Percentiles rank a stretch among this genome's conserved stretches.
These are phyloP conservation scores for Amblyornis subalaris DNA, from an alignment of 2,113 vertebrate genomes.

Conservation along the genomic window DNA sequence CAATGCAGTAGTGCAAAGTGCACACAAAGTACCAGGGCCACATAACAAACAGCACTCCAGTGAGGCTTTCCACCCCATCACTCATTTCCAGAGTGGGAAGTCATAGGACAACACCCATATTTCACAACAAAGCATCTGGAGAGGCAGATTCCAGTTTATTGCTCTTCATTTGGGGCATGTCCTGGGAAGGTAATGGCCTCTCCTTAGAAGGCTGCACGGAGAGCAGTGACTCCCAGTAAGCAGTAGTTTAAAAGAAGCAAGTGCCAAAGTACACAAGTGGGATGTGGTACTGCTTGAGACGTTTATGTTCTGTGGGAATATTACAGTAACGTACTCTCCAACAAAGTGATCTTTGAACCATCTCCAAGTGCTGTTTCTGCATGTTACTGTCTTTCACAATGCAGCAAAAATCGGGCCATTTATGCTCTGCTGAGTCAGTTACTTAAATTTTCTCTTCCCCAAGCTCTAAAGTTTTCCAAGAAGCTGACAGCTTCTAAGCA, in stretches of 20 bases:
- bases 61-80: neutral
- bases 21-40: neutral
- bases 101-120: neutral
- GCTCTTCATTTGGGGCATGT: neutral
- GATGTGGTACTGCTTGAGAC: neutral
- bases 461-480: neutral
- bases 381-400: conserved; percentile 46
- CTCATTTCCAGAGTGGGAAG: neutral
- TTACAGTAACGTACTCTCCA: neutral
- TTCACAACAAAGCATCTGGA: neutral
- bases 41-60: neutral
- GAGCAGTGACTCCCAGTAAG: neutral
- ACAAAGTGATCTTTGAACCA: conserved; percentile 41
- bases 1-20: neutral
- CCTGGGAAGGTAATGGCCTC: conserved; percentile 3
- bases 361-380: conserved; percentile 50
- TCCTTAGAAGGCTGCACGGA: neutral
- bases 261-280: conserved; percentile 18
- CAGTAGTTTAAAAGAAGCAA: neutral
- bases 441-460: conserved; percentile 31
- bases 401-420: conserved; percentile 27
- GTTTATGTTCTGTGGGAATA: conserved; percentile 24
- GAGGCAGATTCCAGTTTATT: neutral
- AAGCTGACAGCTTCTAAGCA: neutral
- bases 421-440: conserved; percentile 54